A percentile compares a stretch with the other conserved stretches of the same genome.
Conservation (phyloP, 2,888 invertebrate genomes). For the Dolichomitus sp. region DNA sequence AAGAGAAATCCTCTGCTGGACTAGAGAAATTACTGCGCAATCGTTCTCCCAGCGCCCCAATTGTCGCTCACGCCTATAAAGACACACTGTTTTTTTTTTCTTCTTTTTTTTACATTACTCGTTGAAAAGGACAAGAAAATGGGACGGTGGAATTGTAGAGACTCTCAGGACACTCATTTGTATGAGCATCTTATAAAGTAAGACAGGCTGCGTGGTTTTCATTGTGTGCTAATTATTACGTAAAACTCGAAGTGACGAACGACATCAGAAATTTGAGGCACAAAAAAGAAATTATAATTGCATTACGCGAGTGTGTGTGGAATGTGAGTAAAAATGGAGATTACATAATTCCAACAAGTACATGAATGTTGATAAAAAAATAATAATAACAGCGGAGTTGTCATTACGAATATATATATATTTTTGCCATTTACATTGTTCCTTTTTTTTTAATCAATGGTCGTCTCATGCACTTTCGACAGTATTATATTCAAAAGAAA, state of each 20-base stretch:
- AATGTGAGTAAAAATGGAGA: background rate
- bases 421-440: constrained; percentile 34
- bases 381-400: constrained; percentile 50
- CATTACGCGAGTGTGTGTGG: background rate
- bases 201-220: constrained; percentile 20
- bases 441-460: constrained; percentile 29
- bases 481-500: constrained; percentile 39
- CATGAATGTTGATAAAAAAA: background rate
- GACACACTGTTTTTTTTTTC: background rate
- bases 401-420: constrained; percentile 29
- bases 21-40: constrained; percentile 39
- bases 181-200: constrained; percentile 32
- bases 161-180: background rate
- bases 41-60: constrained; percentile 20
- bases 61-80: background rate
- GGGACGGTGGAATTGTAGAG: constrained; percentile 37
- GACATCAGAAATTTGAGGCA: background rate
- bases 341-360: background rate
- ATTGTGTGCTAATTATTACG: constrained; percentile 44
- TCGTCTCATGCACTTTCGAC: constrained; percentile 32
- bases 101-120: no score
- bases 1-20: constrained; percentile 50
- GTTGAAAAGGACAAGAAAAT: constrained; percentile 6
- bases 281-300: background rate
- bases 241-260: constrained; percentile 9